Base-by-base conservation (phyloP, 2,797 vertebrate species). In the Pangasius macronema region DNA sequence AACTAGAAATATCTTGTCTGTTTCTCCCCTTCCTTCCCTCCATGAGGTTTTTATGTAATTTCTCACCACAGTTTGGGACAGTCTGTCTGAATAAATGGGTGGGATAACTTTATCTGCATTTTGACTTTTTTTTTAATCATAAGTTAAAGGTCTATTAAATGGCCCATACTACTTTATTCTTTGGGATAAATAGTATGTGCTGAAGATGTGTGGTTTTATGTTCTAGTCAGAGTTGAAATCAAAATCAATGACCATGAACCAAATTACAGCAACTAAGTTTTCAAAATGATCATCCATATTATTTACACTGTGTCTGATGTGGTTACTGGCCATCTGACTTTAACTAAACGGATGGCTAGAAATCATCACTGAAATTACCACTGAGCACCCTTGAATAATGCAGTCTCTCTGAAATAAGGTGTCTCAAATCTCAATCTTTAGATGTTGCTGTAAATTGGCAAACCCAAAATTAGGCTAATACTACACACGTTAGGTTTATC, bases 11-110 rank as follows among this genome's bases (percentile, higher is more conserved):
- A 86, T 89, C 63, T 91, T 90, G 88, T 87, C 89, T 93, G 93
- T 94, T 93, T 93, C 92, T 94, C 93, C 94, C 93, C 89, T 89
- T 90, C 82, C 90, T 93, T 93, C 63, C 83, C 85, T 67, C 93
- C 91, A 93, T 93, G 87, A 92, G 88, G 91, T 93, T 94, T 83
- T 93, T 92, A 93, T 94, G 93, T 93, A 89, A 93, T 85, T 93
- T 91, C 90, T 93, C 90, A 88, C 90, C 93, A 92, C 55, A 83
- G 88, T 94, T 93, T 83, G 91, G n/a, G 92, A 89, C 88, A 49
- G 92, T 93, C 93, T 93, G 93, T 95, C 94, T 91, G 87, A 96
- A 95, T 96, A 96, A 96, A 96, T 93, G 92, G 91, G 94, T 95
- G 93, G 93, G 89, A 94, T 93, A 93, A 94, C 91, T 91, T 85